A percentile compares a stretch with the other conserved stretches of the same genome.
Evolutionary conservation across 2,797 vertebrate species (phyloP).

Genomic region (Tokudaia tokunoshimensis): DNA sequence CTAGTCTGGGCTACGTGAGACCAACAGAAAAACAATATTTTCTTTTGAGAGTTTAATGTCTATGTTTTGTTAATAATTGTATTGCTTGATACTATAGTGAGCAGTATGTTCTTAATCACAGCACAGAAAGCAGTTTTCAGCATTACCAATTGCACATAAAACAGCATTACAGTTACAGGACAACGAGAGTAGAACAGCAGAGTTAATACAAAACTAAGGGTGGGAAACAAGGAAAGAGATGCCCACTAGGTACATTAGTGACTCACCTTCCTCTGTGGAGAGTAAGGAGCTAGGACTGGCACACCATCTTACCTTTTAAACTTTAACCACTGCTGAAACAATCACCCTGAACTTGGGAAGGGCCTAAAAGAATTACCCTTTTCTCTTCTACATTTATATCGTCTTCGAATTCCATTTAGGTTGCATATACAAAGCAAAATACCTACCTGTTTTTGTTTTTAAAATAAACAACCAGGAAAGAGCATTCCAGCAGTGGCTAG

Average conservation of each 20-base stretch:
- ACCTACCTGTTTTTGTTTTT: not conserved
- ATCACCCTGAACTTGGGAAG: not conserved
- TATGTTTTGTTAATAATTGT: not conserved
- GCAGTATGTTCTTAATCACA: not conserved
- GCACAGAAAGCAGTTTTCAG: not conserved
- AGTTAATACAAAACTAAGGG: not conserved
- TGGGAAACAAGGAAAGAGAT: not conserved
- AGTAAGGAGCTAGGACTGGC: not conserved
- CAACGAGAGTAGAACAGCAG: not conserved
- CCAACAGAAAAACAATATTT: not conserved
- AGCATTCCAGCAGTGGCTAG: not conserved
- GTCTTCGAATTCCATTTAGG: constrained; percentile 27
- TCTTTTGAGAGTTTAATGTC: not conserved
- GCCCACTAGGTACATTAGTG: no score
- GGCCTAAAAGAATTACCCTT: not conserved
- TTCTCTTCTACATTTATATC: not conserved
- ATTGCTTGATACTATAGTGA: not conserved
- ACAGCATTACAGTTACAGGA: not conserved
- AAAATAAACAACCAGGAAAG: constrained; percentile 13
- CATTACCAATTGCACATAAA: not conserved
- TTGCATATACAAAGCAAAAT: not conserved
- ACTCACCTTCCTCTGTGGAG: not conserved
- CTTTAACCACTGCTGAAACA: not conserved
- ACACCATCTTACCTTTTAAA: not conserved
- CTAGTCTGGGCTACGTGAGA: not conserved